Evolutionary conservation across 2,797 vertebrate genomes (phyloP).

Genomic region (Enteromius unitaeniatus): DNA sequence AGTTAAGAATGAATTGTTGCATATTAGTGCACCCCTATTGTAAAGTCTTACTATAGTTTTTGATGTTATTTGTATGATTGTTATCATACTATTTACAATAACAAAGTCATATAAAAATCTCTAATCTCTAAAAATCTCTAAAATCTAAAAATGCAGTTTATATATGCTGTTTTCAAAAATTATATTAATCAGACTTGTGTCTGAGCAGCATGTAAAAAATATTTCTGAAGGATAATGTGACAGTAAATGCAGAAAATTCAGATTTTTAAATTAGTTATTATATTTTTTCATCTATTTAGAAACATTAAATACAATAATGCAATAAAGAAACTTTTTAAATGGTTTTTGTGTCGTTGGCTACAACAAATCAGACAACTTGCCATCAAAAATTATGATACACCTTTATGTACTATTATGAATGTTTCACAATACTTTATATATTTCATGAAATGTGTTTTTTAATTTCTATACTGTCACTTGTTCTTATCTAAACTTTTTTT

Average conservation of each 20-base stretch:
- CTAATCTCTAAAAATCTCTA: too few species aligned
- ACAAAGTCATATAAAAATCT: neutral
- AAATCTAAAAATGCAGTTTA: too few species aligned
- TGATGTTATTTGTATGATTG: neutral
- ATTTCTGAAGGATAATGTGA: neutral
- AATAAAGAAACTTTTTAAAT: neutral
- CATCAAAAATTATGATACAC: neutral
- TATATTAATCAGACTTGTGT: neutral
- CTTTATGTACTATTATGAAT: neutral
- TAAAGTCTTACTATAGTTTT: neutral
- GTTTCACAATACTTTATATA: neutral
- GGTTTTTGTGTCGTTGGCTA: neutral
- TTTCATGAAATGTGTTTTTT: neutral
- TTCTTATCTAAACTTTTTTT: neutral
- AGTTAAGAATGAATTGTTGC: neutral
- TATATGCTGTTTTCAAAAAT: neutral
- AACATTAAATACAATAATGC: neutral
- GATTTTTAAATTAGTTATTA: neutral
- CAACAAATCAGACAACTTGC: neutral
- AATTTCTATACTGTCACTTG: neutral
- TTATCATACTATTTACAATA: neutral
- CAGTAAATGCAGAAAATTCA: neutral
- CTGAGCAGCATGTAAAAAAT: neutral
- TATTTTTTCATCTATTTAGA: neutral
- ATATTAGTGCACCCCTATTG: neutral